These are phyloP conservation scores for Zosterops hypoxanthus DNA, from an alignment of 2,113 vertebrate genomes.

Conservation along the genomic window DNA sequence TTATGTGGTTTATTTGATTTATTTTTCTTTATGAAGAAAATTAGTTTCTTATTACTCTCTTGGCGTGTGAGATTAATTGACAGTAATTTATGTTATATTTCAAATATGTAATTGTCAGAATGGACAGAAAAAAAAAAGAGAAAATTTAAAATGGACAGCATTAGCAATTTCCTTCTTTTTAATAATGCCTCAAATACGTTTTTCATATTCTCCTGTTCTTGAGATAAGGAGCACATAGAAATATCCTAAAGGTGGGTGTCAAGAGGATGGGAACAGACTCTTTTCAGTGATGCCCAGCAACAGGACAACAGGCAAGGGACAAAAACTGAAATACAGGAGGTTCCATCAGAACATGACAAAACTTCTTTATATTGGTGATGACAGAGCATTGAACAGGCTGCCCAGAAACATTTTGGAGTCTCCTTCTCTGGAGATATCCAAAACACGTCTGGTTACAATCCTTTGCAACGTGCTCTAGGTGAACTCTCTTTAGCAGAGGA, in stretches of 20 bases:
- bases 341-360: background rate
- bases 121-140: background rate
- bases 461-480: background rate
- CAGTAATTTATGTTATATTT: constrained; percentile 1
- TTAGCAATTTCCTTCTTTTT: background rate
- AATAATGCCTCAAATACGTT: background rate
- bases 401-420: background rate
- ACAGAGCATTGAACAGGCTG: background rate
- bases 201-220: background rate
- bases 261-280: background rate
- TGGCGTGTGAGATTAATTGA: constrained; percentile 12
- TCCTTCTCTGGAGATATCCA: background rate
- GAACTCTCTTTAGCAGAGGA: background rate
- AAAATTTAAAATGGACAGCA: background rate
- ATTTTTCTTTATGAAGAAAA: constrained; percentile 39
- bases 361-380: background rate
- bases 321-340: background rate
- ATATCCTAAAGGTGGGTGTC: background rate
- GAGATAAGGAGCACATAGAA: background rate
- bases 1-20: constrained; percentile 30
- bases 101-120: background rate
- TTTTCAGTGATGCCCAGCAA: background rate
- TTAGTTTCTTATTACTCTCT: constrained; percentile 3
- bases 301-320: fast-evolving
- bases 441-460: fast-evolving